Evolutionary conservation across 2,113 vertebrate species (phyloP), one percentile per base, ranked within the genome.

Genomic region (Chionomys nivalis): DNA sequence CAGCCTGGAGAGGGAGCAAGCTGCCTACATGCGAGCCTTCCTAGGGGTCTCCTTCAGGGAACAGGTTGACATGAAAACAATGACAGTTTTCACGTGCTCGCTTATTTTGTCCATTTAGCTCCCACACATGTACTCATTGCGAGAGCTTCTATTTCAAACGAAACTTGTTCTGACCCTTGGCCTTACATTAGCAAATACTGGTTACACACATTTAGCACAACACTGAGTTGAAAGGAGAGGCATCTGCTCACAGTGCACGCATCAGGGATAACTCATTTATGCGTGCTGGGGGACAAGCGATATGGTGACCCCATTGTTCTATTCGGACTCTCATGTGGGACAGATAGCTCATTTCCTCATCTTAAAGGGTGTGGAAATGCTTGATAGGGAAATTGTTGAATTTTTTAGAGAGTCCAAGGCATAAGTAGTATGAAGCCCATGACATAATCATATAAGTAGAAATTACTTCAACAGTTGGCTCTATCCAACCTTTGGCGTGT

Each of bases 31-130:
- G 31, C 2, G 26, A 2, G 2, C 36, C 66, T 75, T 82, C 47
- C 31, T 5, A 13, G 6, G 81, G 23, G n/a, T 72, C 26, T 72
- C 75, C 61, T 88, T 73, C 19, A 1, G 91, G 65, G 14, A 92
- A 5, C 17, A 83, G 10, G 39, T 36, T 94, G 39, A 77, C 85
- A 72, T 76, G 33, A 91, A 87, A 73, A 66, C 55, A 70, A 58
- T 83, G 90, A 17, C 70, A 70, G 73, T 85, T 91, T 87, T 94
- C 68, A 23, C 61, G 31, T 65, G n/a, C n/a, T 89, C 86, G 28
- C 90, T 93, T 96, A 72, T 88, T 97, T 94, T 68, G n/a, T 55
- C 76, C 31, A 42, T 93, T 75, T 76, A 49, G 65, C 85, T 93
- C 65, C 52, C 63, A 79, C 72, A 26, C 0, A 0, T 89, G 21